phyloP scores from a whole-genome alignment of 2,888 invertebrate species.

The Drosophila demipolita region DNA sequence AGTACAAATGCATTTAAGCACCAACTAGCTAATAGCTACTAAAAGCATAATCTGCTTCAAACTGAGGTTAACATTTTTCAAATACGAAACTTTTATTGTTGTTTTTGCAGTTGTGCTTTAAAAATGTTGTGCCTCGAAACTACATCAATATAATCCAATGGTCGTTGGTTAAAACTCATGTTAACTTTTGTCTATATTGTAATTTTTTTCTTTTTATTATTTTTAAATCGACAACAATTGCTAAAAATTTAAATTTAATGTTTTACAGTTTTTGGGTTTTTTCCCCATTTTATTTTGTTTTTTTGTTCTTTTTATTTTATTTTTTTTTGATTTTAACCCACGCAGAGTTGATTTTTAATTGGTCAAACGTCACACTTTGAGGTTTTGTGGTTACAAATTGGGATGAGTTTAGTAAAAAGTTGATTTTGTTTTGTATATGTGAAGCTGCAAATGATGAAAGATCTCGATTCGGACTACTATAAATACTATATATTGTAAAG shows the following conservation, averaged over 20 bases:
- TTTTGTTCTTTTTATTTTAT: background rate
- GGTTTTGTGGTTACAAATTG: conserved; percentile 10
- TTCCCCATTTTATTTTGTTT: background rate
- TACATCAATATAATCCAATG: conserved; percentile 25
- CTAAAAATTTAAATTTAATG: conserved; percentile 60
- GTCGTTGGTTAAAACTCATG: conserved; percentile 53
- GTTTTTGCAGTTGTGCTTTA: conserved; percentile 47
- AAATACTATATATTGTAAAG: background rate
- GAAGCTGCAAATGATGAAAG: background rate
- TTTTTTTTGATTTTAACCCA: background rate
- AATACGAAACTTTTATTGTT: conserved; percentile 37
- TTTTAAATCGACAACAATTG: conserved; percentile 65
- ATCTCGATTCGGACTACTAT: conserved; percentile 4
- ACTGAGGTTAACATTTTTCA: conserved; percentile 37
- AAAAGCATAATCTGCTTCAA: conserved; percentile 40
- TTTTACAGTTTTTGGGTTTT: background rate
- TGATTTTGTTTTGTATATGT: background rate
- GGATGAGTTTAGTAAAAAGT: conserved; percentile 1
- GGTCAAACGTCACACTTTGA: conserved; percentile 4
- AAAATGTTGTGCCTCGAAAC: conserved; percentile 60
- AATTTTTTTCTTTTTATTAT: conserved; percentile 8
- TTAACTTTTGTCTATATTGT: conserved; percentile 52
- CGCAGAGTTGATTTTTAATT: conserved; percentile 13
- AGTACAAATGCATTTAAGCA: conserved; percentile 63
- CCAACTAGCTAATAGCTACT: conserved; percentile 69